Base-by-base conservation (phyloP, 2,113 vertebrate species). In the Aldabrachelys gigantea region DNA sequence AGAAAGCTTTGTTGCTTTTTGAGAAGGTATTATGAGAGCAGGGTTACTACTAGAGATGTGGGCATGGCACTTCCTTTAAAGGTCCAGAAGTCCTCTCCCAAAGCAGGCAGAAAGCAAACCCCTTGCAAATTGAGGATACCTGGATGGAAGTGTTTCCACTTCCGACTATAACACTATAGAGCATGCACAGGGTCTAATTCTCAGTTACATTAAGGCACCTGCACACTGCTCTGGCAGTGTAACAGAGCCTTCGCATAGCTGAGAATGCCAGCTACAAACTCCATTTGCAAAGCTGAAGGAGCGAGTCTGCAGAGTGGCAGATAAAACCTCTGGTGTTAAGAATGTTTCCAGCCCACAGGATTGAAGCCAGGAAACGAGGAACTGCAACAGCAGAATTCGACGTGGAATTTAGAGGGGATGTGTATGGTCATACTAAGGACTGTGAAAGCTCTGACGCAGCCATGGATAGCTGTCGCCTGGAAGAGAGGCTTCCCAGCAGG, bases 121-220 rank as follows among this genome's bases (percentile, higher is more conserved):
- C 38, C 24, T 86, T 44, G 0, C 87, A 82, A 89, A 89, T 59
- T 87, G 90, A 88, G 82, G 87, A 84, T 6, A 38, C 49, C 79
- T 22, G 53, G 85, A 21, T 65, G 57, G 35, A 49, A 62, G 75
- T 16, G 53, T 19, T 97, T 82, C 82, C 49, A 7, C 86, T 92
- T 35, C 87, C 89, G 54, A 85, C 90, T 84, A 95, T 69, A 87
- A 84, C 90, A 54, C 93, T 11, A 75, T 89, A 72, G 91, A 75
- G 92, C 89, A 29, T 90, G 83, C 2, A 72, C 29, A 50, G 87
- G 52, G 89, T 93, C 76, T 79, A 88, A 85, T 89, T 92, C 90
- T 95, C 92, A 82, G 41, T 93, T 93, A 91, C 81, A 88, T 91
- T 87, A 94, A 69, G 89, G 88, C 79, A 75, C 90, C 92, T 79